Conservation (phyloP, 2,113 vertebrate genomes). For the Rattus rattus region DNA sequence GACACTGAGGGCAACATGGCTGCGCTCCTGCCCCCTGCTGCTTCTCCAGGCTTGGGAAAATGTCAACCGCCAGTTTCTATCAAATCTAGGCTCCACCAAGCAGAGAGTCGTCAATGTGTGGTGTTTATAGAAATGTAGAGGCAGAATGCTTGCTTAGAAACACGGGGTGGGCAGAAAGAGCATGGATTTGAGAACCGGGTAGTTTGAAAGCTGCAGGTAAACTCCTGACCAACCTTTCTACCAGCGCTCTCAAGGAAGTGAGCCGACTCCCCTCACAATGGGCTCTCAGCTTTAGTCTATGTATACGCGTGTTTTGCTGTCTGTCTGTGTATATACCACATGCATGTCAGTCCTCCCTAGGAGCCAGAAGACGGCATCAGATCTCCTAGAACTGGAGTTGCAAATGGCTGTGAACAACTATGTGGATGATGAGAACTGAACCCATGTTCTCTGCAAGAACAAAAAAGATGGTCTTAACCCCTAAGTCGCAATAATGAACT, state of each 20-base stretch:
- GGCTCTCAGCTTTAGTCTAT: not conserved
- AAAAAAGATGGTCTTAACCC: not conserved
- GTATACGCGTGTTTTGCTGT: not conserved
- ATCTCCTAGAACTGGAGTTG: not conserved
- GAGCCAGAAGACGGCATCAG: not conserved
- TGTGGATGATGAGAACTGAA: not conserved
- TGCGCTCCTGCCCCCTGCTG: too few species aligned
- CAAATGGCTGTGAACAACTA: not conserved
- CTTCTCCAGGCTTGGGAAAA: not conserved
- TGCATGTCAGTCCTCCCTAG: not conserved
- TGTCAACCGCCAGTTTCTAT: not conserved
- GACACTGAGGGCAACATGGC: not conserved
- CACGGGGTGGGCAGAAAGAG: not conserved
- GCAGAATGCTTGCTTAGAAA: not conserved
- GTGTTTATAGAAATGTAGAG: not conserved
- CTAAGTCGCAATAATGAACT: not conserved
- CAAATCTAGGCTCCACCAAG: not conserved
- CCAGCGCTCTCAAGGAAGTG: not conserved
- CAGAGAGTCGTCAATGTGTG: not conserved
- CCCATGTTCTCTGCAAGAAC: not conserved
- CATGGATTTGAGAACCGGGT: not conserved
- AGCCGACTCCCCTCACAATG: not conserved
- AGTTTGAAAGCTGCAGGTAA: not conserved
- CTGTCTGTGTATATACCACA: not conserved
- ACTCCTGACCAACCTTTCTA: not conserved